A percentile compares a stretch with the other conserved stretches of the same genome.
Conservation (phyloP, 2,797 vertebrate genomes). For the Leucoraja ocellata region DNA sequence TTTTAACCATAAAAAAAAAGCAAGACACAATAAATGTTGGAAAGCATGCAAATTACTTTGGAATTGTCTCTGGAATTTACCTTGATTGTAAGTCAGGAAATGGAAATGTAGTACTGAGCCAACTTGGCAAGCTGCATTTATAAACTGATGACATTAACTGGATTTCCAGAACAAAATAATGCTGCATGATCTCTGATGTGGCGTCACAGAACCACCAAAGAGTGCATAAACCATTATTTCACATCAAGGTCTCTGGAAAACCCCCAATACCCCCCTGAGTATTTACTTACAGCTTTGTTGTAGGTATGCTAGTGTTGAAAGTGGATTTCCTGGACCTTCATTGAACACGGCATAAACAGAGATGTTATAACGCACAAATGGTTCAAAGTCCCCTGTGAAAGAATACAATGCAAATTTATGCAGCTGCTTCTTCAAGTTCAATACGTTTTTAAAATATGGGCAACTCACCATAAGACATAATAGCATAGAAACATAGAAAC, state of each 20-base stretch:
- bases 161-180: neutral
- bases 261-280: neutral
- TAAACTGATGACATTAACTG: neutral
- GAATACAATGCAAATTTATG: neutral
- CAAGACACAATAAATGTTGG: too few relatives aligned
- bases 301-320: conserved; percentile 49
- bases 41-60: neutral
- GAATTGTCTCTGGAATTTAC: neutral
- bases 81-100: conserved; percentile 9
- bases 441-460: neutral
- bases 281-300: conserved; percentile 54
- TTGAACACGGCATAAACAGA: conserved; percentile 55
- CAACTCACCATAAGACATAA: neutral
- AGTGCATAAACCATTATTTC: neutral
- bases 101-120: neutral
- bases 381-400: conserved; percentile 50
- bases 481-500: too few relatives aligned
- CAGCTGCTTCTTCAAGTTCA: neutral
- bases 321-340: conserved; percentile 46
- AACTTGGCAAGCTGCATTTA: conserved; percentile 15
- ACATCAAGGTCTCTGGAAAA: conserved; percentile 7
- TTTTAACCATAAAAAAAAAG: neutral
- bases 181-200: neutral
- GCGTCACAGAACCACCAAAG: neutral
- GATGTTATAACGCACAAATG: conserved; percentile 55